Base-by-base conservation (phyloP, 2,113 vertebrate genomes). In the Neofelis nebulosa region DNA sequence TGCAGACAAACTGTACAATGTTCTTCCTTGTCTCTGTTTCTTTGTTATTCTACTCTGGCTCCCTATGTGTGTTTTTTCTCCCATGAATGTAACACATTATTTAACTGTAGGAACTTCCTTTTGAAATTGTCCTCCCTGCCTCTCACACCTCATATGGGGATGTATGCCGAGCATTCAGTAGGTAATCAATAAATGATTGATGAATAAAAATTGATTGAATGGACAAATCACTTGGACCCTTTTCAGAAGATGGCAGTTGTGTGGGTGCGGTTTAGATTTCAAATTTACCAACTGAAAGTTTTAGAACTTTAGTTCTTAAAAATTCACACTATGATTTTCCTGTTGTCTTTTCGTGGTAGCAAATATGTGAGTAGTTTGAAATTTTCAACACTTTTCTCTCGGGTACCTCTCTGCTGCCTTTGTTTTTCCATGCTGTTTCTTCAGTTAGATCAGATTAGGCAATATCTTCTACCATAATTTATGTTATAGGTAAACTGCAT, bases 401-500 rank as follows among this genome's bases (percentile, higher is more conserved):
- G 52, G 14, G 27, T 65, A 74, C 16, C 23, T 88, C 36, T 94
- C 10, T 25, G 38, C 2, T 85, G 16, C 55, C 78, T 93, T 91
- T 41, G 18, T 76, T 92, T 93, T 78, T 80, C 55, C 16, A 63
- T 86, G 68, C 23, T 69, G 0, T 68, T 94, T 88, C 38, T 94
- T 57, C 18, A 69, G 19, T 71, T 55, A 41, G n/a, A 48, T 80
- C 33, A 95, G 52, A 73, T 52, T 95, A 74, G 94, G 57, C 82
- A 96, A 33, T 84, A 50, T 80, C 57, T 93, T 41, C 78, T 52
- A 41, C 50, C 52, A 69, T 89, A 91, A 57, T 95, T 88, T 89
- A 80, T 31, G 29, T 92, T 85, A 96, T 97, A 98, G 98, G 92
- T 97, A 90, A 97, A 97, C 48, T 94, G 33, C 91, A 95, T 92